phyloP scores from a whole-genome alignment of 1,140 invertebrate genomes.

The Scylla paramamosain region DNA sequence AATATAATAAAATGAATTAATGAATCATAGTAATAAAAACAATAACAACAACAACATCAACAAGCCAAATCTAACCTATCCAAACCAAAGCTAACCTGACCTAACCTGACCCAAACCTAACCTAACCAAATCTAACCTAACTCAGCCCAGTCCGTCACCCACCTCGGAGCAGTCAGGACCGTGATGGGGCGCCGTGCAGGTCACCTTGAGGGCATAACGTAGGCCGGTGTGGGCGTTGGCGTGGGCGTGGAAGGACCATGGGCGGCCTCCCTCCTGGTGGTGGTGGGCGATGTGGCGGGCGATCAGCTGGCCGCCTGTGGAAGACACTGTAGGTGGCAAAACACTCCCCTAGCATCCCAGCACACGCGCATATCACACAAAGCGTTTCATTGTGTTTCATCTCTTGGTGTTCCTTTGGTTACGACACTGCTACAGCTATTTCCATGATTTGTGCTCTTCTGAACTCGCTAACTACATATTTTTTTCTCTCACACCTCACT shows the following conservation, averaged over 20 bases:
- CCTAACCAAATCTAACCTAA: too few species aligned
- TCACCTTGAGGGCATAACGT: constrained; percentile 44
- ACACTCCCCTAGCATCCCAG: neutral
- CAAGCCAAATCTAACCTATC: neutral
- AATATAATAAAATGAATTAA: neutral
- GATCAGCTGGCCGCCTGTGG: constrained; percentile 57
- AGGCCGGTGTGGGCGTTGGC: constrained; percentile 44
- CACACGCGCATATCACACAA: neutral
- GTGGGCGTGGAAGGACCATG: constrained; percentile 56
- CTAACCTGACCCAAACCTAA: too few species aligned
- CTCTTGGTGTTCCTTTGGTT: too few species aligned
- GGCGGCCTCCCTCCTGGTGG: neutral
- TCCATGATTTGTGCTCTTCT: too few species aligned
- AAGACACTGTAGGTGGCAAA: neutral
- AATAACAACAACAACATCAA: neutral
- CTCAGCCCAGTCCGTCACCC: neutral
- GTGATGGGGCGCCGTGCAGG: neutral
- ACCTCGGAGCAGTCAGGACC: constrained; percentile 49
- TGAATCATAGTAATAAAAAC: neutral
- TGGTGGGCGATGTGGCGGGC: constrained; percentile 48
- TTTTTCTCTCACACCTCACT: too few species aligned
- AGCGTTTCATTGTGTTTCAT: too few species aligned
- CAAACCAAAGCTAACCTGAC: too few species aligned
- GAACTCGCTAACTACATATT: too few species aligned
- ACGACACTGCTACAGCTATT: too few species aligned